Evolutionary conservation across 2,797 vertebrate species (phyloP), one percentile per base, ranked within the genome.

Genomic region (Lerista edwardsae): DNA sequence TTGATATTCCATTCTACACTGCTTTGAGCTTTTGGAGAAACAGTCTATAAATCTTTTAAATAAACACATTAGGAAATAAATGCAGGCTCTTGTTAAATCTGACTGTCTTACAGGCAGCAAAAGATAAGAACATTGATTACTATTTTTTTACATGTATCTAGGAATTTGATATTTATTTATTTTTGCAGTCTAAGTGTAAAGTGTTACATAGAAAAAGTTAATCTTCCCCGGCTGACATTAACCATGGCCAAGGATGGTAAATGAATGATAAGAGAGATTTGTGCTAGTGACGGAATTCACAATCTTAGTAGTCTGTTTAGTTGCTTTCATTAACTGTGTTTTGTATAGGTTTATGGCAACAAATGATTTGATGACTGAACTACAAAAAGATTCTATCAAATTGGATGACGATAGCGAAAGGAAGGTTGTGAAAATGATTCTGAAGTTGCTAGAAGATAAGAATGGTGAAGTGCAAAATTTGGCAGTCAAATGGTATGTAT

Each of bases 391-490:
- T 93, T 99, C 98, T 15, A 99, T 99, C 94, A 99, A 99, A 93
- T 95, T 99, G 95, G 99, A 99, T 93, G 99, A 99, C 87, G 99
- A 99, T 94, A 99, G 99, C 83, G 99, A 99, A 94, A 97, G 98
- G 87, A 99, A 99, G 94, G 98, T 99, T 90, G 99, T 99, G 89
- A 98, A 99, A 96, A 99, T 99, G 99, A 99, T 99, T 93, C 97
- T 99, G 85, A 99, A 99, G 91, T 96, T 99, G 89, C 88, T 99
- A 90, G 99, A 99, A 95, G 99, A 99, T 95, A 99, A 99, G 94
- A 99, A 99, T 41, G 99, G 99, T 93, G 99, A 99, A 91, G 99
- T 99, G 90, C 99, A 99, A 94, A 99, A 99, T 91, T 95, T 99
- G 91, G 98, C 98, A 34, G 99, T 99, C 69, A 99, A 99, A 97